Base-by-base conservation (phyloP, 1,140 invertebrate genomes). In the Hylaeus anthracinus region DNA sequence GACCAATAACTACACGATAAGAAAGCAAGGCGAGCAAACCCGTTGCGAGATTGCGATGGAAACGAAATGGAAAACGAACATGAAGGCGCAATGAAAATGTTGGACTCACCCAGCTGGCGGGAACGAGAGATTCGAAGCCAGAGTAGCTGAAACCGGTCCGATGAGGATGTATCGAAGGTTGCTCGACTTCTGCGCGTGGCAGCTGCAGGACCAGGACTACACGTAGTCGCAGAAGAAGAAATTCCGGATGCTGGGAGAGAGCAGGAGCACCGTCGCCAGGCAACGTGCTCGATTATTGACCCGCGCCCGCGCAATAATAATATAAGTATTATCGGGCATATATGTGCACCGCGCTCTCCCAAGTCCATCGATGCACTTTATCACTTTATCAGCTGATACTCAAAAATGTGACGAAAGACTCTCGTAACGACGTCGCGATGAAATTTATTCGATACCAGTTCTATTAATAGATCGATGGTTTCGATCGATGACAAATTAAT, bases 241-340 rank as follows among this genome's bases (percentile, higher is more conserved):
- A 82, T 77, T 72, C 73, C 72, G 64, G 77, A 85, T 73, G 72
- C 67, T 81, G 71, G 72, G 83, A 82, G 71, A 83, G 78, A 83
- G 87, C 73, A 87, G 82, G 82, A 84, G 71, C 78, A 72, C 56
- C 83, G 90, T 90, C 88, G 83, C 82, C 88, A 87, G 79, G 90
- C 89, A 91, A 92, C 90, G 87, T 88, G 86, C 81, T 64, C 84
- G 89, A 90, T 88, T 93, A 93, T 92, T 92, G 92, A 93, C 91
- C 88, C 87, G 91, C 91, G 91, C 92, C 85, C 87, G 91, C 92
- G 92, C 91, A 90, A 86, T 87, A 86, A 91, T 91, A 90, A 88
- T 88, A 88, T 90, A 26, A 26, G 26, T 26, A 87, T 89, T 81
- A 88, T 88, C 85, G 41, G 12, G 63, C 67, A 72, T 89, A 81